These are phyloP conservation scores for Echeneis naucrates DNA, from an alignment of 2,797 vertebrate species.

Conservation along the genomic window DNA sequence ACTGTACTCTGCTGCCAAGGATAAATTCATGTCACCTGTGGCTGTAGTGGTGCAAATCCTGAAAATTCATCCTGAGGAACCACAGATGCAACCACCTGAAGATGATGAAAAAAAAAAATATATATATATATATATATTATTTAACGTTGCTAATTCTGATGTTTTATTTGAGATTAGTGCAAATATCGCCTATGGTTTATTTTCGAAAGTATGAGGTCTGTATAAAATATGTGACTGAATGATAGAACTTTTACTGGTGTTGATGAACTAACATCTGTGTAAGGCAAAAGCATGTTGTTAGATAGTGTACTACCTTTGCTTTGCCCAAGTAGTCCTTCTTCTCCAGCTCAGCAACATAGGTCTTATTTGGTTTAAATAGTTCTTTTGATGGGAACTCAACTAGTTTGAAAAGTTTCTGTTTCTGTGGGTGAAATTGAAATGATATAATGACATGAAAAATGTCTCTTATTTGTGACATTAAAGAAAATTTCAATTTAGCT, in stretches of 20 bases:
- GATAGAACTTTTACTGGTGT: not conserved
- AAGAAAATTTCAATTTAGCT: not conserved
- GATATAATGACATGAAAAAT: not conserved
- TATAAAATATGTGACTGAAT: not conserved
- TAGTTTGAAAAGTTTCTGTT: conserved; percentile 89
- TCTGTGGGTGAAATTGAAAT: conserved; percentile 79
- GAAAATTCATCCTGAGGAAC: conserved; percentile 92
- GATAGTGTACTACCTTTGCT: conserved; percentile 85
- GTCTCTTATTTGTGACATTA: not conserved
- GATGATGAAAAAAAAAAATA: not conserved
- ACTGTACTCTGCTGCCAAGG: no score
- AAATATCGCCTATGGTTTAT: not conserved
- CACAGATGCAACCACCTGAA: conserved; percentile 94
- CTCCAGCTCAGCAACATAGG: conserved; percentile 94
- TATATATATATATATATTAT: no score
- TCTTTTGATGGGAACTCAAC: conserved; percentile 85
- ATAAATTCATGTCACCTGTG: conserved; percentile 85
- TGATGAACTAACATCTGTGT: not conserved
- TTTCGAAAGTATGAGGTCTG: not conserved
- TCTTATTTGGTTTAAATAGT: conserved; percentile 94
- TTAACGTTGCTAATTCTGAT: not conserved
- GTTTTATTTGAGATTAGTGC: not conserved
- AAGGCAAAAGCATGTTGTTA: not conserved
- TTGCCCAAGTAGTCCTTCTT: conserved; percentile 98
- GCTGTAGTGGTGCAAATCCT: conserved; percentile 95